Percentiles rank a stretch among this genome's conserved stretches.
Evolutionary conservation across 1,140 invertebrate species (phyloP).

Genomic region (Eubasilissa regina): DNA sequence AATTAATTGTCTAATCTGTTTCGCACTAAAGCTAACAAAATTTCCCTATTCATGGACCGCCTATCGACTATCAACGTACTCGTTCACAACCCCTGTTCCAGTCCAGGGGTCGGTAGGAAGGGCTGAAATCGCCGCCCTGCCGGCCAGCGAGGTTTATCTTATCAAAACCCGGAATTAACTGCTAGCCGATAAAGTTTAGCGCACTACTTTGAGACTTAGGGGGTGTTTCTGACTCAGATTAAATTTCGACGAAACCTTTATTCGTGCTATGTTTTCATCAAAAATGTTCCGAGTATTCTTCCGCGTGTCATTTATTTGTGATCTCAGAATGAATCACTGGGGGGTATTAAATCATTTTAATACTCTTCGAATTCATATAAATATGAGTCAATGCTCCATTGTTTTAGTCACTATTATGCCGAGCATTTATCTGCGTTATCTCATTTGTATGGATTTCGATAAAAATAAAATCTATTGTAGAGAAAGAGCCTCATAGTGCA

Average conservation of each 20-base stretch:
- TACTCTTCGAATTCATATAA: too few species aligned
- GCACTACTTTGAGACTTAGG: slow-evolving; percentile 15
- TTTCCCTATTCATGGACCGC: not conserved
- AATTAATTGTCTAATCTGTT: not conserved
- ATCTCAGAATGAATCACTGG: too few species aligned
- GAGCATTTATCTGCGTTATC: too few species aligned
- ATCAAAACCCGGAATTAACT: slow-evolving; percentile 57
- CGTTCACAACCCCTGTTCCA: not conserved
- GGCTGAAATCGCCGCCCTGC: slow-evolving; percentile 17
- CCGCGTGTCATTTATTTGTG: too few species aligned
- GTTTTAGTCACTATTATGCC: too few species aligned
- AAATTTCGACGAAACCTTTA: slow-evolving; percentile 22
- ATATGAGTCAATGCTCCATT: too few species aligned
- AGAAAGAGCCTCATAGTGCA: too few species aligned
- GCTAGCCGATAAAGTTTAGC: slow-evolving; percentile 52
- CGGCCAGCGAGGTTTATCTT: slow-evolving; percentile 49
- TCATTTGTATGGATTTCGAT: too few species aligned
- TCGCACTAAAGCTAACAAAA: not conserved
- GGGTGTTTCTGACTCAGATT: slow-evolving; percentile 31
- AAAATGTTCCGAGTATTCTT: too few species aligned
- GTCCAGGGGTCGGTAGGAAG: not conserved
- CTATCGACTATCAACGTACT: slow-evolving; percentile 15
- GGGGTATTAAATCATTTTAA: too few species aligned
- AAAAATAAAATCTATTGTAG: too few species aligned
- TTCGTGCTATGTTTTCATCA: not conserved